phyloP scores from a whole-genome alignment of 2,888 invertebrate genomes.

The Ormyrus pomaceus region DNA sequence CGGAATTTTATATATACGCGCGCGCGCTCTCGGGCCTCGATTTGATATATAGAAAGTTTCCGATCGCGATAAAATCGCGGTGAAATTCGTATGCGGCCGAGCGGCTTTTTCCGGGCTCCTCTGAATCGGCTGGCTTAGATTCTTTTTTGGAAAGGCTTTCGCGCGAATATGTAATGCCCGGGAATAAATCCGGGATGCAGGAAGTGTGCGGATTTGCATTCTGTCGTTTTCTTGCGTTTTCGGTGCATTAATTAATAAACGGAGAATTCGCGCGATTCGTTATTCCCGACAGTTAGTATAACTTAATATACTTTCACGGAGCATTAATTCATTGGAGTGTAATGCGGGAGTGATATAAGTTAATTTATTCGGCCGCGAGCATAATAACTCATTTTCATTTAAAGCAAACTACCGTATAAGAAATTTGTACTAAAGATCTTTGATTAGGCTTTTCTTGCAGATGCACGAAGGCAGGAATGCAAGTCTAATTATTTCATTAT shows the following conservation, averaged over 20 bases:
- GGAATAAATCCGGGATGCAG: too few species aligned
- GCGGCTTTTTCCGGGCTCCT: neutral
- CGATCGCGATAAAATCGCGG: slow-evolving; percentile 21
- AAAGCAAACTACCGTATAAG: slow-evolving; percentile 1
- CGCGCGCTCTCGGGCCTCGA: neutral
- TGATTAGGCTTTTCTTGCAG: slow-evolving; percentile 3
- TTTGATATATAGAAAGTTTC: slow-evolving; percentile 45
- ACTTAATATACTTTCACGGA: slow-evolving; percentile 14
- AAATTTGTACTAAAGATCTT: neutral
- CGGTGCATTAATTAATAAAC: neutral
- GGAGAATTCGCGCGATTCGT: neutral
- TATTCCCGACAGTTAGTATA: neutral
- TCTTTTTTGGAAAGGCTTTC: too few species aligned
- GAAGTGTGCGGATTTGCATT: neutral
- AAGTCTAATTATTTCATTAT: slow-evolving; percentile 27
- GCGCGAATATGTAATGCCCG: too few species aligned
- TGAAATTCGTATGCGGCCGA: slow-evolving; percentile 35
- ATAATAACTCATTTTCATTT: slow-evolving; percentile 29
- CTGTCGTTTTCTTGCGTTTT: neutral
- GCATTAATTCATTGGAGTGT: slow-evolving; percentile 12
- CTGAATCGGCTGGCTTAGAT: neutral
- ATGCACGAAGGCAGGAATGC: neutral
- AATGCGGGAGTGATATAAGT: slow-evolving; percentile 36
- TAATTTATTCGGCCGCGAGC: slow-evolving; percentile 22
- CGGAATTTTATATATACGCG: slow-evolving; percentile 31